These are phyloP conservation scores for Oreohelix idahoensis DNA, from an alignment of 1,140 invertebrate genomes.

Conservation along the genomic window DNA sequence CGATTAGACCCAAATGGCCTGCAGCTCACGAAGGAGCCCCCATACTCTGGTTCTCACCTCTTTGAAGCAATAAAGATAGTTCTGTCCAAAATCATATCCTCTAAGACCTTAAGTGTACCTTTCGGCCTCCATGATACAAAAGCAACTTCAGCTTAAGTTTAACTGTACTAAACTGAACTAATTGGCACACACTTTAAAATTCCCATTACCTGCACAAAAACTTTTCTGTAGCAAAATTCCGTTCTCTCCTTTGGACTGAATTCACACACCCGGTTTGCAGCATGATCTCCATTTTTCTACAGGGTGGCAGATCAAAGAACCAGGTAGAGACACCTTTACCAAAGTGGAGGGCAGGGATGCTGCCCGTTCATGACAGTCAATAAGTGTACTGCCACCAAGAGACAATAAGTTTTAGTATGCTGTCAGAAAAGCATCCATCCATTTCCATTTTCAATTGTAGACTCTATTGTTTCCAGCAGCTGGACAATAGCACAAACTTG, in stretches of 20 bases:
- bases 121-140: too few species aligned
- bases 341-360: conserved; percentile 96
- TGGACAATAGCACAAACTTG: conserved; percentile 95
- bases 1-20: too few species aligned
- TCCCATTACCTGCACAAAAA: conserved; percentile 89
- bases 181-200: too few species aligned
- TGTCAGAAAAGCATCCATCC: conserved; percentile 97
- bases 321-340: conserved; percentile 98
- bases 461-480: conserved; percentile 90
- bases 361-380: conserved; percentile 89
- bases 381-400: conserved; percentile 76
- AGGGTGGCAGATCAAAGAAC: conserved; percentile 96
- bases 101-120: too few species aligned
- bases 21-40: too few species aligned
- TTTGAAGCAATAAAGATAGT: too few species aligned
- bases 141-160: too few species aligned
- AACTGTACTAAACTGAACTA: too few species aligned
- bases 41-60: too few species aligned
- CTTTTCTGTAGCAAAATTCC: conserved; percentile 94
- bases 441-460: conserved; percentile 88
- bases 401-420: conserved; percentile 89
- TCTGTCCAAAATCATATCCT: too few species aligned
- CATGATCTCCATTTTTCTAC: conserved; percentile 80
- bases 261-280: conserved; percentile 80
- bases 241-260: conserved; percentile 91